A percentile compares a stretch with the other conserved stretches of the same genome.
These are phyloP conservation scores for Maylandia zebra DNA, from an alignment of 2,113 vertebrate species.

Conservation along the genomic window DNA sequence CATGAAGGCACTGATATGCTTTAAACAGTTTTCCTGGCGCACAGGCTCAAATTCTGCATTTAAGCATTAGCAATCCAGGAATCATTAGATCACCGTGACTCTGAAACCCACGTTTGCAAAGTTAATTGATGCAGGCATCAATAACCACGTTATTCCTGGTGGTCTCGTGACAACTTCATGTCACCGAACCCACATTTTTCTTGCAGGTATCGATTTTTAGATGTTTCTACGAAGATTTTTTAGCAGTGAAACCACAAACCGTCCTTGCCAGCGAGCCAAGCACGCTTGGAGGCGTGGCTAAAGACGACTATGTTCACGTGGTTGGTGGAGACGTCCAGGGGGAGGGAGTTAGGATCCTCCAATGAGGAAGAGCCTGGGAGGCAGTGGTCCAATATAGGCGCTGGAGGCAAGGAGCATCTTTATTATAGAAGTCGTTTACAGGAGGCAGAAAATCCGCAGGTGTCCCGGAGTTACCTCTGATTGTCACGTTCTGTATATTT, in stretches of 20 bases:
- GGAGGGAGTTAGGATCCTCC: not conserved
- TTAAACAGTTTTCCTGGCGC: not conserved
- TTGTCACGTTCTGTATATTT: not conserved
- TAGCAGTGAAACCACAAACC: not conserved
- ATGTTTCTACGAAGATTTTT: not conserved
- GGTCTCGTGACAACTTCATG: not conserved
- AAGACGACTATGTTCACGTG: not conserved
- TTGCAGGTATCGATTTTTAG: not conserved
- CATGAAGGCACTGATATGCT: fast-evolving
- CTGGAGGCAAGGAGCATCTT: constrained; percentile 53
- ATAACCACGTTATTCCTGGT: not conserved
- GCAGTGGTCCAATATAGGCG: constrained; percentile 59
- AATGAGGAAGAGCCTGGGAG: constrained; percentile 39
- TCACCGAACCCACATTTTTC: not conserved
- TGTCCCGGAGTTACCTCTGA: constrained; percentile 27
- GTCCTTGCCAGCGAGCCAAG: not conserved
- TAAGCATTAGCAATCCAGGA: not conserved
- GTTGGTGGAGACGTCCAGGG: constrained; percentile 18
- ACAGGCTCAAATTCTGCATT: not conserved
- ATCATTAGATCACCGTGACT: not conserved
- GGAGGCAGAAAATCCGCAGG: constrained; percentile 18
- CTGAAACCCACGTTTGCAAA: not conserved
- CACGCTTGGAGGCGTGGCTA: constrained; percentile 37
- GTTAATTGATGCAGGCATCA: not conserved
- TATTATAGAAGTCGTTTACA: constrained; percentile 47